A percentile compares a stretch with the other conserved stretches of the same genome.
These are phyloP conservation scores for Sebastes ruberrimus DNA, from an alignment of 2,797 vertebrate genomes.

Conservation along the genomic window DNA sequence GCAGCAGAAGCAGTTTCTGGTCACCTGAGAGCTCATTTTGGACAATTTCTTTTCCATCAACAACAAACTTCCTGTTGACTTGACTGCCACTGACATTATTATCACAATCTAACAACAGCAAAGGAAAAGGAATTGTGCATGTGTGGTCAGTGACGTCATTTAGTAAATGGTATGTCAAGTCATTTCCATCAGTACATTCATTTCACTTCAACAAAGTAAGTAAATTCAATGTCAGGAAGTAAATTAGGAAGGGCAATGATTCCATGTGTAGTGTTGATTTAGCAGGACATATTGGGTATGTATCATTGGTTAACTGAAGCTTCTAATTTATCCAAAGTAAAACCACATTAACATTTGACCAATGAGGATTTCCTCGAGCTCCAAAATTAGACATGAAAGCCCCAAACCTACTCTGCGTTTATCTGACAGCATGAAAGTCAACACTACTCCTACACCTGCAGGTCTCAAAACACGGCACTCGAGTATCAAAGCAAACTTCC, in stretches of 20 bases:
- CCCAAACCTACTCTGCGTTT: background rate
- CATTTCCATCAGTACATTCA: background rate
- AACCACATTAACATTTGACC: background rate
- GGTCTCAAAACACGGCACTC: background rate
- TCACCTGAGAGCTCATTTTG: constrained; percentile 46
- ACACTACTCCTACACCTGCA: background rate
- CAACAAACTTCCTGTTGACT: constrained; percentile 23
- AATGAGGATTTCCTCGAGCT: background rate
- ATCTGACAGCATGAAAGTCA: constrained; percentile 14
- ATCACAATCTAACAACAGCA: background rate
- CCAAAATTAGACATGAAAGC: constrained; percentile 30
- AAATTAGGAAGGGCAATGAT: background rate
- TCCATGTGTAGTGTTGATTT: background rate
- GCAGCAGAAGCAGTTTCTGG: background rate
- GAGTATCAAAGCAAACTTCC: constrained; percentile 11
- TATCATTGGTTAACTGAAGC: background rate
- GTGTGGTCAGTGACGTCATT: background rate
- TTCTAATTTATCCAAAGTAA: background rate
- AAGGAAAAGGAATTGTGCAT: background rate
- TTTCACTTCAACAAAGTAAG: background rate
- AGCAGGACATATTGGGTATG: background rate
- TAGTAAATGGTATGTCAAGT: background rate
- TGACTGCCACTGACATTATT: background rate
- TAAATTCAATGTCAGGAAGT: too few species aligned
- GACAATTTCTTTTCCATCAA: constrained; percentile 15